These are phyloP conservation scores for Aphidius ervi DNA, from an alignment of 1,140 invertebrate genomes.

Conservation along the genomic window DNA sequence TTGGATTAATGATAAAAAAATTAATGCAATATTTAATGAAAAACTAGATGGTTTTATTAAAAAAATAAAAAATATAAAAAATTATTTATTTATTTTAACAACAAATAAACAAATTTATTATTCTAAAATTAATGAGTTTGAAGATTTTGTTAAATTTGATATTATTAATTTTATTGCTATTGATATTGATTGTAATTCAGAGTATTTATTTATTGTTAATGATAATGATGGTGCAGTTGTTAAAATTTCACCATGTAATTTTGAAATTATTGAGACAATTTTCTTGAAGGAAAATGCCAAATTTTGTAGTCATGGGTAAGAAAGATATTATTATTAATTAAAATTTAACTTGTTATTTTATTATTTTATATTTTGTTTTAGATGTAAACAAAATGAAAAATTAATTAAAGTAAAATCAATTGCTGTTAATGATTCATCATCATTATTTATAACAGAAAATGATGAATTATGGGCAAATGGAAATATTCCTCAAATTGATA, in stretches of 20 bases:
- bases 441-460: constrained; percentile 63
- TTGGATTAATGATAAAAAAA: constrained; percentile 42
- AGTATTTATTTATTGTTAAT: constrained; percentile 61
- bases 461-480: constrained; percentile 74
- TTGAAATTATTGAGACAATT: constrained; percentile 59
- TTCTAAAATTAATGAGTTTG: constrained; percentile 29
- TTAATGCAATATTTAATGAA: constrained; percentile 36
- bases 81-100: constrained; percentile 43
- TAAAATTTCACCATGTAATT: constrained; percentile 54
- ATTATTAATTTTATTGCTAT: constrained; percentile 44
- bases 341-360: background rate
- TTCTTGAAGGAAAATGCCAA: constrained; percentile 61
- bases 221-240: constrained; percentile 57
- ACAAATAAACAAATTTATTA: constrained; percentile 41
- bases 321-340: background rate
- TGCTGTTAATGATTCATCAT: constrained; percentile 58
- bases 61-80: constrained; percentile 38
- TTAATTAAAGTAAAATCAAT: constrained; percentile 62
- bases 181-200: constrained; percentile 61
- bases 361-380: constrained; percentile 22
- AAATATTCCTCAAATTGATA: constrained; percentile 64
- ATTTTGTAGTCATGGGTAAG: constrained; percentile 60
- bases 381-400: constrained; percentile 57
- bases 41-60: constrained; percentile 38
- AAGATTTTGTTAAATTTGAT: constrained; percentile 18